Percentiles rank a stretch among this genome's conserved stretches.
Evolutionary conservation across 2,797 vertebrate species (phyloP).

Genomic region (Furcifer pardalis): DNA sequence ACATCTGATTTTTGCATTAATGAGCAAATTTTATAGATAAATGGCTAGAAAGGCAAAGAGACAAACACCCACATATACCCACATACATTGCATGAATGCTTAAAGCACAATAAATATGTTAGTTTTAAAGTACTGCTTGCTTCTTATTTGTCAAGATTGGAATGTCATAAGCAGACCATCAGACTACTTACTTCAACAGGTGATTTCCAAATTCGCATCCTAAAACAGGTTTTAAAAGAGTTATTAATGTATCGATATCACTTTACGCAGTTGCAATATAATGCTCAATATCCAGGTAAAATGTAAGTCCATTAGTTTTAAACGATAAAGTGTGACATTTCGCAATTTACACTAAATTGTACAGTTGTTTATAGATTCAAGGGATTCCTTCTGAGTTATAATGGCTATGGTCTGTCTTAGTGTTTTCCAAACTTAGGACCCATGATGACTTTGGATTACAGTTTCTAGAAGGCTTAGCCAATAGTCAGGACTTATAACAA

Average conservation of each 20-base stretch:
- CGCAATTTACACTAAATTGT: no score
- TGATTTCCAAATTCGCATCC: constrained; percentile 67
- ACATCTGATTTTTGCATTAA: no score
- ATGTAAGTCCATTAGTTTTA: constrained; percentile 1
- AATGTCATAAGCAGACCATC: not conserved
- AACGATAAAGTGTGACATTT: not conserved
- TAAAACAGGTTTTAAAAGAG: constrained; percentile 59
- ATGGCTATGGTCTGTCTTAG: no score
- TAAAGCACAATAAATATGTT: not conserved
- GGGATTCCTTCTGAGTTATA: no score
- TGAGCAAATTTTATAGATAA: no score
- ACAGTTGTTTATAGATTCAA: no score
- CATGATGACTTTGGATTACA: no score
- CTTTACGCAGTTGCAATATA: constrained; percentile 12
- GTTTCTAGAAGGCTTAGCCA: no score
- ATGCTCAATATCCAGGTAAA: not conserved
- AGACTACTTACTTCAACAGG: constrained; percentile 70
- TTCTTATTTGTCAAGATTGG: not conserved
- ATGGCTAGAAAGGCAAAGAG: no score
- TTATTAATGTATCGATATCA: constrained; percentile 36
- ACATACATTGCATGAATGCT: not conserved
- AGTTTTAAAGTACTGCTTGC: not conserved
- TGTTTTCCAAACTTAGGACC: no score
- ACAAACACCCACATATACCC: not conserved
- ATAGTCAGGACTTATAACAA: no score